A percentile compares a stretch with the other conserved stretches of the same genome.
phyloP scores from a whole-genome alignment of 1,140 invertebrate genomes.

The Parapsyche elsis region DNA sequence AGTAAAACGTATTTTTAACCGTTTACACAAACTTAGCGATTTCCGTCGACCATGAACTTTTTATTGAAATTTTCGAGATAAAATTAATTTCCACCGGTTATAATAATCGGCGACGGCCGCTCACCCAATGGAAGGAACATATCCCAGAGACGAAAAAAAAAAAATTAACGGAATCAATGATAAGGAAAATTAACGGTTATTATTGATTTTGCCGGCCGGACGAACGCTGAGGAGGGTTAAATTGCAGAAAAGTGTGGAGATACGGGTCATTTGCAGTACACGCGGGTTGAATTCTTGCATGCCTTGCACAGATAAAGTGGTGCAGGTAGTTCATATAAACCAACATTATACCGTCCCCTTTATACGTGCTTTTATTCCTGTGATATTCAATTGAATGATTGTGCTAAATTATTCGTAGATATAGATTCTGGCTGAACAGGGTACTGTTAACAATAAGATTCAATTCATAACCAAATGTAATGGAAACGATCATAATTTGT shows the following conservation, averaged over 20 bases:
- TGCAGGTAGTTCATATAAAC: not conserved
- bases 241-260: not conserved
- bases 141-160: not conserved
- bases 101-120: not conserved
- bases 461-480: too few species aligned
- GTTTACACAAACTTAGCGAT: not conserved
- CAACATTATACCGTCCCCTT: not conserved
- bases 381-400: not conserved
- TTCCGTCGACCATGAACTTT: not conserved
- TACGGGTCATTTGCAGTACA: conserved; percentile 7
- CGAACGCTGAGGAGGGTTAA: too few species aligned
- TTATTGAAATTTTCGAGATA: conserved; percentile 23
- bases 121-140: not conserved
- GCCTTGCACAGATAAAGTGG: conserved; percentile 17
- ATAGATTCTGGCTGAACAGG: not conserved
- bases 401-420: not conserved
- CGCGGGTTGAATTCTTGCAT: not conserved
- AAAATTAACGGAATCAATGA: conserved; percentile 12
- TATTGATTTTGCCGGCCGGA: conserved; percentile 6
- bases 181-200: conserved; percentile 29
- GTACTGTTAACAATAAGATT: not conserved
- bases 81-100: conserved; percentile 13
- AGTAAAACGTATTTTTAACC: not conserved
- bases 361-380: not conserved
- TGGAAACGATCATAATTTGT: too few species aligned